Conservation (phyloP, 2,888 invertebrate genomes). For the Eristalis intricaria region DNA sequence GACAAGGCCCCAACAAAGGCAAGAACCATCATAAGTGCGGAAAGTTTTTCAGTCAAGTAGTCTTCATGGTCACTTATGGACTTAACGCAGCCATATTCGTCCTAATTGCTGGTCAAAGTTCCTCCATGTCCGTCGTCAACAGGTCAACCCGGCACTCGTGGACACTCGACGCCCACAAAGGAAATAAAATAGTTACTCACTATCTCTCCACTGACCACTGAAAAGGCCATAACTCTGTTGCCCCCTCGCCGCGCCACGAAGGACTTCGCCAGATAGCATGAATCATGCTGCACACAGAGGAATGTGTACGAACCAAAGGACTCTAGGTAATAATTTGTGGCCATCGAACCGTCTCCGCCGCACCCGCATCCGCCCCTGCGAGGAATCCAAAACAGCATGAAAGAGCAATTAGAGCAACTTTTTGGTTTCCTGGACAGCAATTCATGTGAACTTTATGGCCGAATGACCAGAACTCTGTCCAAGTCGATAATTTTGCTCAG, state of each 20-base stretch:
- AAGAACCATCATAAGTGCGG: neutral
- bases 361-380: neutral
- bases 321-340: constrained; percentile 30
- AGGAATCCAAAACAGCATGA: constrained; percentile 32
- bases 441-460: constrained; percentile 50
- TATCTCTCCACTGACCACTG: neutral
- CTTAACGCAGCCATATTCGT: neutral
- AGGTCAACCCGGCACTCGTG: neutral
- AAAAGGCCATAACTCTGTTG: neutral
- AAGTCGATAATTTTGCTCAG: constrained; percentile 58
- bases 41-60: neutral
- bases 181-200: neutral
- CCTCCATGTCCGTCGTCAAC: neutral
- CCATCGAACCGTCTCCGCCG: neutral
- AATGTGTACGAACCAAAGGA: neutral
- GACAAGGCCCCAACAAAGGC: neutral
- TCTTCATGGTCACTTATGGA: neutral
- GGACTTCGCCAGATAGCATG: neutral
- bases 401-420: constrained; percentile 50
- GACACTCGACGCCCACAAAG: neutral
- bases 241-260: neutral
- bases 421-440: constrained; percentile 29
- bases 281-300: neutral
- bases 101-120: neutral
- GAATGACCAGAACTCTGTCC: constrained; percentile 26